Evolutionary conservation across 2,113 vertebrate genomes (phyloP).

Genomic region (Cheirogaleus medius): DNA sequence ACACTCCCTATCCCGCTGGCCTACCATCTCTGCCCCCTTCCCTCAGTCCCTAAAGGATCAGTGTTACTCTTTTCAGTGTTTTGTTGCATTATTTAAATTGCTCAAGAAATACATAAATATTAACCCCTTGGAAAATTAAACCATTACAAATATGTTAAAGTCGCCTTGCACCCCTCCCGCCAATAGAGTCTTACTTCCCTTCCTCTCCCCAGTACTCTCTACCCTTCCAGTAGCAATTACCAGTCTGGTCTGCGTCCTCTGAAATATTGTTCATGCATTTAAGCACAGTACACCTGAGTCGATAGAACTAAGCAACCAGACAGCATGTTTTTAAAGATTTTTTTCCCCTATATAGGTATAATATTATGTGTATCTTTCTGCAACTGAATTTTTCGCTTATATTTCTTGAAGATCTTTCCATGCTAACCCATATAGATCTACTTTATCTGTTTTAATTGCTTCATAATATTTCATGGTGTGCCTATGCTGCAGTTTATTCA

Average conservation of each 20-base stretch:
- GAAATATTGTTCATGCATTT: neutral
- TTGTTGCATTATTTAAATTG: neutral
- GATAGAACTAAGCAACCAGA: neutral
- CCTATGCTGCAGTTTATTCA: neutral
- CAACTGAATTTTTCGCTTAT: neutral
- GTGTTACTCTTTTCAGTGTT: neutral
- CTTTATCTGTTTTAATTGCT: neutral
- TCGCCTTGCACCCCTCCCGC: neutral
- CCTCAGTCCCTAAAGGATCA: neutral
- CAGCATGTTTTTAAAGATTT: neutral
- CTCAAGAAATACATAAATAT: neutral
- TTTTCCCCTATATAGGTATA: neutral
- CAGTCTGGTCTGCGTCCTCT: neutral
- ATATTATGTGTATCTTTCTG: neutral
- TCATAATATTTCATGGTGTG: neutral
- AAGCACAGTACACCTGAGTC: neutral
- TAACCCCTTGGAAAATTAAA: neutral
- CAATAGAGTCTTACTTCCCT: neutral
- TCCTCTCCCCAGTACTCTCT: neutral
- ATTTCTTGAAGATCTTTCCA: neutral
- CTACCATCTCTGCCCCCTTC: neutral
- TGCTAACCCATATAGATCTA: neutral
- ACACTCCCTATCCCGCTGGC: accelerated
- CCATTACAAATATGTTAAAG: neutral
- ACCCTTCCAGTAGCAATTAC: too few species aligned